Percentiles rank a stretch among this genome's conserved stretches.
Conservation (phyloP, 2,113 vertebrate genomes). For the Coturnix japonica region DNA sequence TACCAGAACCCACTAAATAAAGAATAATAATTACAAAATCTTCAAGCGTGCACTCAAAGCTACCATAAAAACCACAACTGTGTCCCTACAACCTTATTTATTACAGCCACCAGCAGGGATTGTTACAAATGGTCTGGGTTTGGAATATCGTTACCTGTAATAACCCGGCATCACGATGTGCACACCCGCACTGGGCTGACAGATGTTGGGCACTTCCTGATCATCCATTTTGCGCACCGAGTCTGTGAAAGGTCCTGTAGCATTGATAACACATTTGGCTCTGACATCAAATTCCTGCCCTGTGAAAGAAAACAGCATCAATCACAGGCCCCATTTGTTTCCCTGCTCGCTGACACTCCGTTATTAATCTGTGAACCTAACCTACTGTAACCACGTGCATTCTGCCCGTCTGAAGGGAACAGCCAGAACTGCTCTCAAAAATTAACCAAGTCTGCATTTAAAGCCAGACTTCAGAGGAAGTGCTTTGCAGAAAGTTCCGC, state of each 20-base stretch:
- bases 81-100: rapidly evolving
- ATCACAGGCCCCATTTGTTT: slow-evolving; percentile 84
- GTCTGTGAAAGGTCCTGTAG: slow-evolving; percentile 95
- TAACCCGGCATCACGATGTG: slow-evolving; percentile 91
- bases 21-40: not conserved
- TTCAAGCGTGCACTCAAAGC: rapidly evolving
- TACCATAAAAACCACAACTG: rapidly evolving
- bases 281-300: slow-evolving; percentile 97
- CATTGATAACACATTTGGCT: slow-evolving; percentile 99
- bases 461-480: not conserved
- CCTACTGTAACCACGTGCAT: slow-evolving; percentile 76
- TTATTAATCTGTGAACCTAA: slow-evolving; percentile 87
- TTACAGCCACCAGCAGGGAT: not conserved
- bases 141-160: slow-evolving; percentile 84
- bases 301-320: slow-evolving; percentile 93
- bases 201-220: slow-evolving; percentile 86
- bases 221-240: slow-evolving; percentile 92
- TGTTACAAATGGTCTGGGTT: not conserved
- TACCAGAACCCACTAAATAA: not conserved
- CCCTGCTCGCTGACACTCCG: slow-evolving; percentile 79
- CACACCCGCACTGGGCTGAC: slow-evolving; percentile 89
- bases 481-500: not conserved
- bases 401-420: not conserved
- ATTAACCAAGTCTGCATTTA: not conserved
- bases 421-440: not conserved